phyloP scores from a whole-genome alignment of 2,797 vertebrate species.

The Micropoecilia bifurca region DNA sequence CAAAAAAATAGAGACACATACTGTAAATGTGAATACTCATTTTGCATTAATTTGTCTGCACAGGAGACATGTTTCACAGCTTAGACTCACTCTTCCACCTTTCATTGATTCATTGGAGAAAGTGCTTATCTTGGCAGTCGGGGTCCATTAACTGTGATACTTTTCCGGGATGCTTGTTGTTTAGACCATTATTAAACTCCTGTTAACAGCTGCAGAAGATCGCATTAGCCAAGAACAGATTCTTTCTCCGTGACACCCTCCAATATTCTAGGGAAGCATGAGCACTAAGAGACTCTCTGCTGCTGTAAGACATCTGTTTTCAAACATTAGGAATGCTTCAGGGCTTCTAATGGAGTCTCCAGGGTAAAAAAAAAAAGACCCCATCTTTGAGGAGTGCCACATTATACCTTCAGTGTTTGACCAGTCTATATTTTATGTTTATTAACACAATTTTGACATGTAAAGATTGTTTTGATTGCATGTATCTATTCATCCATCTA shows the following conservation, averaged over 20 bases:
- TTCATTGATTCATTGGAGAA: slow-evolving; percentile 56
- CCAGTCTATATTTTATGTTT: slow-evolving; percentile 10
- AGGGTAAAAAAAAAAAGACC: slow-evolving; percentile 39
- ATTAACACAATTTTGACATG: slow-evolving; percentile 6
- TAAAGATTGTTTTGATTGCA: not conserved
- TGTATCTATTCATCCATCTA: no score
- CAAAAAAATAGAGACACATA: slow-evolving; percentile 33
- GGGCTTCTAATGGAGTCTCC: slow-evolving; percentile 55
- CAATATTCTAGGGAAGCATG: slow-evolving; percentile 56
- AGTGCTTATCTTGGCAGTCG: slow-evolving; percentile 58
- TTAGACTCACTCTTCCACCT: slow-evolving; percentile 49
- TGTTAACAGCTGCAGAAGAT: slow-evolving; percentile 70
- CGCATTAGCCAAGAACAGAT: slow-evolving; percentile 59
- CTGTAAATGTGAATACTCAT: slow-evolving; percentile 30
- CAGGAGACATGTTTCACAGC: slow-evolving; percentile 38
- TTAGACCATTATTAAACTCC: slow-evolving; percentile 72
- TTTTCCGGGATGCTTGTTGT: slow-evolving; percentile 63
- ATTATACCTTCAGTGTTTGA: slow-evolving; percentile 31
- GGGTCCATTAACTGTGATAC: slow-evolving; percentile 66
- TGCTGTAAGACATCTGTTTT: slow-evolving; percentile 72
- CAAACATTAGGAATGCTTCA: slow-evolving; percentile 64
- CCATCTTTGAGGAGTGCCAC: slow-evolving; percentile 35
- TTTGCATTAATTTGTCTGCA: slow-evolving; percentile 51
- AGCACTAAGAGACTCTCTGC: slow-evolving; percentile 48
- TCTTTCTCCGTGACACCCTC: slow-evolving; percentile 60